A percentile compares a stretch with the other conserved stretches of the same genome.
Evolutionary conservation across 2,888 invertebrate species (phyloP).

Genomic region (Podabrus alpinus): DNA sequence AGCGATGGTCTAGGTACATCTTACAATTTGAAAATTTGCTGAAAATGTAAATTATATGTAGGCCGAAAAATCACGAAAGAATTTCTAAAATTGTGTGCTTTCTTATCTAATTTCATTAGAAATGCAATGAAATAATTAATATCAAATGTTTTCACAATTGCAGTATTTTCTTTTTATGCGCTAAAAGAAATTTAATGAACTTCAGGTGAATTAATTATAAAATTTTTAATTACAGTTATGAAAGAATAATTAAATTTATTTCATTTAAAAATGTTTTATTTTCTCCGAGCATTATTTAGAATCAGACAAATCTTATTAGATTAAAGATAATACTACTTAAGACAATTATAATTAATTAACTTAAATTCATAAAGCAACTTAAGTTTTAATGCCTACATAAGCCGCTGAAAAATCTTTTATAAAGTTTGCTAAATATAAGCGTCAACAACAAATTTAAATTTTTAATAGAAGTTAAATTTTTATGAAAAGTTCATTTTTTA

Average conservation of each 20-base stretch:
- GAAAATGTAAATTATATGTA: too few species aligned
- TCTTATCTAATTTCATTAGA: too few species aligned
- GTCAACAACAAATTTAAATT: background rate
- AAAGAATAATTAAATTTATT: background rate
- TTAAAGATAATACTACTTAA: slow-evolving; percentile 24
- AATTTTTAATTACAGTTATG: background rate
- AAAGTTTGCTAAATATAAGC: background rate
- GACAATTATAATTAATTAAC: slow-evolving; percentile 27
- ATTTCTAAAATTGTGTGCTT: too few species aligned
- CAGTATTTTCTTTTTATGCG: background rate
- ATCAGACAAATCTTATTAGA: slow-evolving; percentile 19
- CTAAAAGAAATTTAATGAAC: background rate
- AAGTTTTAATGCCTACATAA: slow-evolving; percentile 25
- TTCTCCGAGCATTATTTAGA: background rate
- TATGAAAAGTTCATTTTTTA: background rate
- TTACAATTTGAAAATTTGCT: too few species aligned
- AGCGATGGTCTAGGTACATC: too few species aligned
- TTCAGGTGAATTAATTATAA: background rate
- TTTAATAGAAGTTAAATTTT: background rate
- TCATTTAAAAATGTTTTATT: background rate
- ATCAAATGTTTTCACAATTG: too few species aligned
- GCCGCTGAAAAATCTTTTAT: slow-evolving; percentile 5
- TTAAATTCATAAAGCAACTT: slow-evolving; percentile 20
- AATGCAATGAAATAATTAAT: too few species aligned
- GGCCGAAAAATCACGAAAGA: too few species aligned